phyloP scores from a whole-genome alignment of 1,140 invertebrate species.

The Nylanderia fulva region DNA sequence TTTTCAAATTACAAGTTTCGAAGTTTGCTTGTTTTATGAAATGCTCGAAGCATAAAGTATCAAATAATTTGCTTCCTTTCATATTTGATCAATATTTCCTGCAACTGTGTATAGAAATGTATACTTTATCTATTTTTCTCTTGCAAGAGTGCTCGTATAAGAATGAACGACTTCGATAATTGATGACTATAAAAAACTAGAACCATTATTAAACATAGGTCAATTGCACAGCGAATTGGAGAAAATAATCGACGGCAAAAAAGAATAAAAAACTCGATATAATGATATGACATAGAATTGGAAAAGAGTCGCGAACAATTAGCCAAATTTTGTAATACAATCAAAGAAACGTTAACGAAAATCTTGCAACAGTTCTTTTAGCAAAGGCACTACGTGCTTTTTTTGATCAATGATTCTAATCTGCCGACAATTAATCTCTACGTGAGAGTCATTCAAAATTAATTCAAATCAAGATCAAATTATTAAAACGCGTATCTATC shows the following conservation, averaged over 20 bases:
- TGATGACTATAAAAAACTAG: background rate
- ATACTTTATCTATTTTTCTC: background rate
- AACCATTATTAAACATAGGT: slow-evolving; percentile 18
- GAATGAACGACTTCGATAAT: background rate
- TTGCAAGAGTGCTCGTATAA: background rate
- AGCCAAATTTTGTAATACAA: slow-evolving; percentile 16
- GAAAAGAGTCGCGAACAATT: background rate
- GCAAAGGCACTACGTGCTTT: background rate
- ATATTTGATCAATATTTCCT: background rate
- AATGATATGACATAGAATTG: slow-evolving; percentile 18
- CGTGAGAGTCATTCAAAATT: slow-evolving; percentile 29
- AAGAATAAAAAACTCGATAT: background rate
- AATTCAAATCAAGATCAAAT: no score
- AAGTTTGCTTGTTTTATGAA: slow-evolving; percentile 27
- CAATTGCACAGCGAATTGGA: background rate
- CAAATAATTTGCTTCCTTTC: background rate
- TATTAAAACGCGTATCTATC: background rate
- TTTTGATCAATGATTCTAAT: background rate
- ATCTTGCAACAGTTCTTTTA: background rate
- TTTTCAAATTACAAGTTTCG: background rate
- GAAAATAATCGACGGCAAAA: slow-evolving; percentile 12
- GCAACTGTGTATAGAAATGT: background rate
- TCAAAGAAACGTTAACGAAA: slow-evolving; percentile 31
- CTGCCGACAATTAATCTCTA: slow-evolving; percentile 12
- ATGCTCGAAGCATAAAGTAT: background rate